phyloP scores from a whole-genome alignment of 2,888 invertebrate genomes.

The Frankliniella intonsa region DNA sequence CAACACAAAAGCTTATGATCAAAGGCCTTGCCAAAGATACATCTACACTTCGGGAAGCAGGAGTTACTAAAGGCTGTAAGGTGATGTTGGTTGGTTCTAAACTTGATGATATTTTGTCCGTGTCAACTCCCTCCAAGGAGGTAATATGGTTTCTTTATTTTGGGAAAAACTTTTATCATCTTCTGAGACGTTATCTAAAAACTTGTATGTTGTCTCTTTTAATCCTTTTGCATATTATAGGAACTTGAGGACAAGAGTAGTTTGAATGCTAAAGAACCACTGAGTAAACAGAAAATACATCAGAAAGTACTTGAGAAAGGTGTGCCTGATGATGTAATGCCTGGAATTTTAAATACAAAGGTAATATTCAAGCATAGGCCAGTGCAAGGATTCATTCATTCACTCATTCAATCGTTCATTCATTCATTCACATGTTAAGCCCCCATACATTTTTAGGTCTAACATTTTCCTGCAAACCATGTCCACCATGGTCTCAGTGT shows the following conservation, averaged over 20 bases:
- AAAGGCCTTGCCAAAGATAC: slow-evolving; percentile 83
- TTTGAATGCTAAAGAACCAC: slow-evolving; percentile 61
- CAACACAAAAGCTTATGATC: slow-evolving; percentile 84
- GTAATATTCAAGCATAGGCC: slow-evolving; percentile 46
- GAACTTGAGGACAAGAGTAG: slow-evolving; percentile 59
- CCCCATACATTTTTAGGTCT: no score
- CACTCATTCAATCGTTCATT: no score
- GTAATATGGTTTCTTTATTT: slow-evolving; percentile 42
- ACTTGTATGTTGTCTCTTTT: neutral
- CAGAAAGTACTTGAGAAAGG: slow-evolving; percentile 85
- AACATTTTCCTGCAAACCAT: no score
- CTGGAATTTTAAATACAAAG: slow-evolving; percentile 74
- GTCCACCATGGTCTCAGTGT: no score
- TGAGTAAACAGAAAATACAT: slow-evolving; percentile 73
- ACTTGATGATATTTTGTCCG: slow-evolving; percentile 77
- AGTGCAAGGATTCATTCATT: no score
- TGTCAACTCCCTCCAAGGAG: slow-evolving; percentile 68
- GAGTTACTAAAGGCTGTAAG: slow-evolving; percentile 76
- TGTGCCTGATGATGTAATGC: slow-evolving; percentile 82
- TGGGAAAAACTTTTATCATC: neutral
- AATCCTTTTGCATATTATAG: slow-evolving; percentile 40
- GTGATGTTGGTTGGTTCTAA: slow-evolving; percentile 89
- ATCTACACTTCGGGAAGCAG: slow-evolving; percentile 70
- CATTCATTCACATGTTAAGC: no score
- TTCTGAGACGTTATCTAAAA: neutral